Base-by-base conservation (phyloP, 2,888 invertebrate genomes). In the Leptura quadrifasciata region DNA sequence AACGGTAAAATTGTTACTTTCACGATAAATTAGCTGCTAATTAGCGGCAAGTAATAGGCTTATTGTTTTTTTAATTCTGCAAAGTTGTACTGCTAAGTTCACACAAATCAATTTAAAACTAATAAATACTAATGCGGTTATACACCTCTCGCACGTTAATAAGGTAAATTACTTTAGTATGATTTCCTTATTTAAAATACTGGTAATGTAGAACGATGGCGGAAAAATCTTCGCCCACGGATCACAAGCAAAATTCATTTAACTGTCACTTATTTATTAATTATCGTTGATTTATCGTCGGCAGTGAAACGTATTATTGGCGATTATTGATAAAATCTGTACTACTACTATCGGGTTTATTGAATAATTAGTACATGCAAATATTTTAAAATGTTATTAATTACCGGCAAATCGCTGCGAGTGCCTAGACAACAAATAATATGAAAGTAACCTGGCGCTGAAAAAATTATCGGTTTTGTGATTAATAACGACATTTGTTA, bases 251-350 rank as follows among this genome's bases (percentile, higher is more conserved):
- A 77, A 80, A 76, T 78, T 77, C 80, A 72, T 63, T 76, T 67
- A 57, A 71, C 70, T 77, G 78, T 78, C 78, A 74, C 74, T 78
- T 75, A 72, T 75, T 78, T 76, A 80, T 77, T 80, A 81, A 81
- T 80, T 81, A 79, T 73, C 57, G 18, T 52, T 80, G 79, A 79
- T 81, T 81, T 81, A 81, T 81, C 68, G 71, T 72, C 72, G 74
- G 72, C 76, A 75, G 77, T 76, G 63, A 76, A 79, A 76, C 72
- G 76, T 75, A 78, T 80, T 78, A 75, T 75, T 27, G 68, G 68
- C 20, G 55, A 55, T 68, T 68, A 27, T 31, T 9, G 68, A 57
- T 18, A 67, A 52, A 54, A 35, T 68, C 57, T 17, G 31, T 9
- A 10, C 35, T 31, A 31, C 31, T 18, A 55, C 18, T 20, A 17